Evolutionary conservation across 2,888 invertebrate species (phyloP), one percentile per base, ranked within the genome.

Genomic region (Metellina segmentata): DNA sequence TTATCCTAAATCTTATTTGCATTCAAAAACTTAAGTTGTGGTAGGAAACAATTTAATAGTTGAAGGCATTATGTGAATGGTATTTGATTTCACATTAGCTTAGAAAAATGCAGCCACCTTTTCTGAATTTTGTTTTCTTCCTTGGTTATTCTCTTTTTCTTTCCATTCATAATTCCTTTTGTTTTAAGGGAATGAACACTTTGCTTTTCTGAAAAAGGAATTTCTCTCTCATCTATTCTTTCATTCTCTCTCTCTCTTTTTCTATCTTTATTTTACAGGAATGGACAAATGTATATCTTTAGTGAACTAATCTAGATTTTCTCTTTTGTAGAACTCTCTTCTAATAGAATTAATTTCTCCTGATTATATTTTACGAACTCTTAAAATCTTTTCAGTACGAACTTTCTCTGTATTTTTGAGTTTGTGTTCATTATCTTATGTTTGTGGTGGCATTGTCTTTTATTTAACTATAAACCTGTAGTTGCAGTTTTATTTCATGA

Each of bases 11-110:
- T 34, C 4, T 34, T 34, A 34, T 34, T 4, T 34, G 4, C 4
- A 34, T 34, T 34, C 34, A 34, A 34, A 34, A 34, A 34, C 34
- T 34, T 34, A 34, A 34, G 1, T 34, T 34, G 34, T 34, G 34
- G 4, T 34, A 34, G 34, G 34, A 34, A 34, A 34, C 34, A 34
- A 34, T 34, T 34, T 34, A 70, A 70, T 48, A 20, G 51, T 8
- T n/a, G 0, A n/a, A 16, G 8, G 51, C 34, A n/a, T 51, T 51
- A 51, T 61, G 16, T 85, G 85, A 85, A 61, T 85, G 85, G 74
- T 34, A 34, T 85, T 85, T 83, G 52, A 71, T 48, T 74, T 20
- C 48, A 8, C 48, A 48, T 20, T 85, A 75, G 85, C 75, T 20
- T 83, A 83, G 74, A 78, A 52, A 6, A 51, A 16, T 61, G 53